phyloP scores from a whole-genome alignment of 2,888 invertebrate genomes.

The Lithosia quadra region DNA sequence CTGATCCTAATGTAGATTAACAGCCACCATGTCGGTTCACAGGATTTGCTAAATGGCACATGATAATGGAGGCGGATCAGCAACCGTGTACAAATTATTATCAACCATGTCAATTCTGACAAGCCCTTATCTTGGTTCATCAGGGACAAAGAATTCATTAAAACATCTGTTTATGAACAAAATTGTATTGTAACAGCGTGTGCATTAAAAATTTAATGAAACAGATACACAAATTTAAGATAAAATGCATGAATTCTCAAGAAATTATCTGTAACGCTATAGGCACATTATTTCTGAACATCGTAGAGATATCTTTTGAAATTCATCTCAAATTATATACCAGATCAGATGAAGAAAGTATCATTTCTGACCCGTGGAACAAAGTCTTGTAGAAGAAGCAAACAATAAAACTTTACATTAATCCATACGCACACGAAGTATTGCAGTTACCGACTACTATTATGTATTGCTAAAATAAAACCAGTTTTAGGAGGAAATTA shows the following conservation, averaged over 20 bases:
- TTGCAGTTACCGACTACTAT: too few species aligned
- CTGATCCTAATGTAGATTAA: slow-evolving; percentile 74
- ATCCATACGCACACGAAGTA: too few species aligned
- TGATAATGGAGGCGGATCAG: slow-evolving; percentile 65
- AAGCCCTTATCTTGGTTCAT: slow-evolving; percentile 48
- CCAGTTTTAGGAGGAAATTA: too few species aligned
- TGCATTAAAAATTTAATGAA: background rate
- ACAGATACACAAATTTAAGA: background rate
- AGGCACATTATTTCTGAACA: background rate
- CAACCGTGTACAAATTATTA: slow-evolving; percentile 56
- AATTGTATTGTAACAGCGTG: background rate
- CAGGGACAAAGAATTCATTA: slow-evolving; percentile 34
- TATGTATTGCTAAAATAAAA: too few species aligned
- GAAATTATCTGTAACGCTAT: background rate
- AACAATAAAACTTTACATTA: too few species aligned
- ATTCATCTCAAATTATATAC: background rate
- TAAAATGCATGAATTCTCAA: background rate
- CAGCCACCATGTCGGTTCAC: slow-evolving; percentile 79
- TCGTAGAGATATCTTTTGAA: background rate
- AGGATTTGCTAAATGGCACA: slow-evolving; percentile 69
- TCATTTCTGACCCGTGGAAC: too few species aligned
- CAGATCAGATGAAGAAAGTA: background rate
- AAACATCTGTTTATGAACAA: background rate
- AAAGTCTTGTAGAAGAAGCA: background rate
- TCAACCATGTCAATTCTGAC: slow-evolving; percentile 48